Percentiles rank a stretch among this genome's conserved stretches.
These are phyloP conservation scores for Porites australiensis DNA, from an alignment of 64 coral and sea anemone genomes.

Conservation along the genomic window DNA sequence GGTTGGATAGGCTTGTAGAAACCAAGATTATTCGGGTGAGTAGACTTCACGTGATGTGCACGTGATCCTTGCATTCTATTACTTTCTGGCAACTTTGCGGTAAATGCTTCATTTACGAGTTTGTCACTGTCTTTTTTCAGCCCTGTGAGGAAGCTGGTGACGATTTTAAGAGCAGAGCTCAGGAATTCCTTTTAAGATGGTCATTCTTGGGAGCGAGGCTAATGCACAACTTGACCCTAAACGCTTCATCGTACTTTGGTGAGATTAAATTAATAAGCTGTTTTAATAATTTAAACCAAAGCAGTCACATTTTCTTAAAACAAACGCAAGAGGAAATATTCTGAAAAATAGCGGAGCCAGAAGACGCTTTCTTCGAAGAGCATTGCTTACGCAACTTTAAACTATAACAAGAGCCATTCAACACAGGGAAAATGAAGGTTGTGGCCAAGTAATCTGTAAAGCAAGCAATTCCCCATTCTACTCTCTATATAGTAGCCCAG, in stretches of 20 bases:
- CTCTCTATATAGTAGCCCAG: too few species aligned
- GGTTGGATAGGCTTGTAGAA: slow-evolving; percentile 90
- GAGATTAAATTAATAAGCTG: neutral
- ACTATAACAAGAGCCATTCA: too few species aligned
- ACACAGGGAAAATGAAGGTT: too few species aligned
- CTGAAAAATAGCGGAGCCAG: too few species aligned
- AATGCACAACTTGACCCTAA: slow-evolving; percentile 96
- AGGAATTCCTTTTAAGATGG: slow-evolving; percentile 97
- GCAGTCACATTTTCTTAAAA: too few species aligned
- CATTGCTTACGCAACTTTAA: too few species aligned
- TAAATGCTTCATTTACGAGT: neutral
- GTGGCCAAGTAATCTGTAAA: too few species aligned
- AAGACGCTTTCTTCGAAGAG: too few species aligned
- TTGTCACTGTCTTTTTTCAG: slow-evolving; percentile 36
- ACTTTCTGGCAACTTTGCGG: neutral
- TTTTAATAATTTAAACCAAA: too few species aligned
- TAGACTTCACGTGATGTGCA: neutral
- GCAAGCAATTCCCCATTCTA: too few species aligned
- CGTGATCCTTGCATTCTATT: neutral
- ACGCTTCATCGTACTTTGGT: slow-evolving; percentile 94
- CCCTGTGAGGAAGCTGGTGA: slow-evolving; percentile 78
- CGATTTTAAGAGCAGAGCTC: slow-evolving; percentile 92
- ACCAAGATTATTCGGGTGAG: slow-evolving; percentile 89
- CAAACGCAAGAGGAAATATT: too few species aligned
- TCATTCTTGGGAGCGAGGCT: slow-evolving; percentile 95